Evolutionary conservation across 2,113 vertebrate species (phyloP).

Genomic region (Cyphomyrus discorhynchus): DNA sequence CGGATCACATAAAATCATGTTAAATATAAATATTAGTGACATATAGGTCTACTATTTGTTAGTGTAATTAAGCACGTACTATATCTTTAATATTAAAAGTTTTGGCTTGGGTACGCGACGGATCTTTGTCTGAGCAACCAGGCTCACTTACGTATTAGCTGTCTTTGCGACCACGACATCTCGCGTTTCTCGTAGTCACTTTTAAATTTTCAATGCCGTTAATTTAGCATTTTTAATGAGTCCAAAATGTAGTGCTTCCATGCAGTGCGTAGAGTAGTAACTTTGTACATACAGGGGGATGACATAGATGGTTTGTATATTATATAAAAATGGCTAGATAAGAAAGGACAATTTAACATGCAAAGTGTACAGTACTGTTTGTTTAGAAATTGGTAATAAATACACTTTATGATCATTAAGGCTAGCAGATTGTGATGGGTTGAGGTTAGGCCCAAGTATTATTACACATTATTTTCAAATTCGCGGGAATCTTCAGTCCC

Average conservation of each 20-base stretch:
- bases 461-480: background rate
- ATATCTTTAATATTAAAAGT: background rate
- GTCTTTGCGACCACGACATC: background rate
- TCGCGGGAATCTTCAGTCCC: background rate
- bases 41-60: background rate
- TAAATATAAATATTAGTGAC: background rate
- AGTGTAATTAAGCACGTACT: background rate
- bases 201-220: background rate
- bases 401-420: background rate
- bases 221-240: background rate
- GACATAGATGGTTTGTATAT: background rate
- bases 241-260: background rate
- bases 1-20: background rate
- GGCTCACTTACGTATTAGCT: background rate
- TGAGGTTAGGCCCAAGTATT: background rate
- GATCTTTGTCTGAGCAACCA: background rate
- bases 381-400: background rate
- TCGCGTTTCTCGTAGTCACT: background rate
- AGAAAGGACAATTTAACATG: background rate
- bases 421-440: background rate
- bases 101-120: background rate
- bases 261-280: background rate
- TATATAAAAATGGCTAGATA: background rate
- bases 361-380: background rate
- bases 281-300: background rate